Conservation (phyloP, 2,888 invertebrate species). For the Ditula angustiorana region DNA sequence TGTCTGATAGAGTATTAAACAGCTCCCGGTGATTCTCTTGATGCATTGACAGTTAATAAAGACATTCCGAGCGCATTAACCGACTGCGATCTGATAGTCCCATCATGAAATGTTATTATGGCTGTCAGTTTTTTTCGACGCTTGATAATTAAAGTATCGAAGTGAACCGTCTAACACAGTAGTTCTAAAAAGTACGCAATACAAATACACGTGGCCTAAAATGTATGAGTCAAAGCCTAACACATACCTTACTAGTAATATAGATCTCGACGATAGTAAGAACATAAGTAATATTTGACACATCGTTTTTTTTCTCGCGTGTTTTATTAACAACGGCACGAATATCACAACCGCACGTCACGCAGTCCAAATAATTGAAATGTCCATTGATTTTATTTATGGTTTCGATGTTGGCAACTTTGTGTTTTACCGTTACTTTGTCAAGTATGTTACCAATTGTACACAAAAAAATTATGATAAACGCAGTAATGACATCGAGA, state of each 20-base stretch:
- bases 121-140: conserved; percentile 50
- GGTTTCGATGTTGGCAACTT: conserved; percentile 65
- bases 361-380: conserved; percentile 82
- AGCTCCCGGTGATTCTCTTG: conserved; percentile 75
- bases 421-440: conserved; percentile 64
- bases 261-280: conserved; percentile 41
- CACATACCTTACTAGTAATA: conserved; percentile 41
- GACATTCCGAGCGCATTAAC: conserved; percentile 77
- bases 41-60: conserved; percentile 84
- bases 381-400: conserved; percentile 83
- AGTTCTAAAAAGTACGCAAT: conserved; percentile 5
- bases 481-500: too few species aligned
- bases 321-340: conserved; percentile 81
- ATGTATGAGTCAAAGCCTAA: conserved; percentile 6
- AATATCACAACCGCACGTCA: conserved; percentile 80
- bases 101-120: conserved; percentile 66
- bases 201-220: background rate
- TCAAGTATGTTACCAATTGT: background rate
- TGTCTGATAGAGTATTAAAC: conserved; percentile 82
- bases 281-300: conserved; percentile 36
- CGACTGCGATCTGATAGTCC: conserved; percentile 63
- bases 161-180: conserved; percentile 9
- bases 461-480: background rate
- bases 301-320: conserved; percentile 64
- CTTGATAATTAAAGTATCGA: conserved; percentile 34